Percentiles rank a stretch among this genome's conserved stretches.
These are phyloP conservation scores for Drosophila subquinaria DNA, from an alignment of 2,888 invertebrate species.

Conservation along the genomic window DNA sequence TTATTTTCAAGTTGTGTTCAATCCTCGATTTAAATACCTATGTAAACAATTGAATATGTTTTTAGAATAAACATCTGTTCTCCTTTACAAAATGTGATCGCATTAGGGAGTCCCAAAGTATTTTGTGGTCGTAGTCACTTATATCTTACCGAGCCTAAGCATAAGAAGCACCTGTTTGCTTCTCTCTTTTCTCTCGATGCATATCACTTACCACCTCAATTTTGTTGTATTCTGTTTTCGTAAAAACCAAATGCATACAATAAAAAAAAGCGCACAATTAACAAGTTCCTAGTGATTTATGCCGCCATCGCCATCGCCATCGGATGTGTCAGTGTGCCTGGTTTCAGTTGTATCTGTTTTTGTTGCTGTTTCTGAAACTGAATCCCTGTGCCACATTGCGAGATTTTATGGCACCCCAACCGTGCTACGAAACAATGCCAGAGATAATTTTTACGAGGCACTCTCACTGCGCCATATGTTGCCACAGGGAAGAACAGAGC, in stretches of 20 bases:
- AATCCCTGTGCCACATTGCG: slow-evolving; percentile 40
- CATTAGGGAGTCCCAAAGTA: not conserved
- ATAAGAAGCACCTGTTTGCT: slow-evolving; percentile 60
- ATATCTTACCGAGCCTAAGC: slow-evolving; percentile 27
- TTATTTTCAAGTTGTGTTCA: not conserved
- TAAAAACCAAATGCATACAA: slow-evolving; percentile 72
- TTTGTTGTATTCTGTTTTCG: slow-evolving; percentile 19
- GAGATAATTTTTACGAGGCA: slow-evolving; percentile 76
- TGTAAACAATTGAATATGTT: not conserved
- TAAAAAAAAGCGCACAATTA: slow-evolving; percentile 75
- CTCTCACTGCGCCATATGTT: slow-evolving; percentile 68
- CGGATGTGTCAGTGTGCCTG: slow-evolving; percentile 20
- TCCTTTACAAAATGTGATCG: not conserved
- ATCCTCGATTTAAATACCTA: not conserved
- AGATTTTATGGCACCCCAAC: slow-evolving; percentile 77
- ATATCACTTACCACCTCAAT: slow-evolving; percentile 75
- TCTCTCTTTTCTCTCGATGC: slow-evolving; percentile 28
- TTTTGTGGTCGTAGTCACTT: not conserved
- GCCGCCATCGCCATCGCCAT: slow-evolving; percentile 55
- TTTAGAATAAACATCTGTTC: not conserved
- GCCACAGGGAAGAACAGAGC: slow-evolving; percentile 18
- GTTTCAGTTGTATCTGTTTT: slow-evolving; percentile 7
- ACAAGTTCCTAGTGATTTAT: slow-evolving; percentile 79
- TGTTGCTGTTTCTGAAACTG: slow-evolving; percentile 7
- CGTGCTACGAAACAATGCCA: slow-evolving; percentile 69